Base-by-base conservation (phyloP, 2,888 invertebrate species). In the Leucoma salicis region DNA sequence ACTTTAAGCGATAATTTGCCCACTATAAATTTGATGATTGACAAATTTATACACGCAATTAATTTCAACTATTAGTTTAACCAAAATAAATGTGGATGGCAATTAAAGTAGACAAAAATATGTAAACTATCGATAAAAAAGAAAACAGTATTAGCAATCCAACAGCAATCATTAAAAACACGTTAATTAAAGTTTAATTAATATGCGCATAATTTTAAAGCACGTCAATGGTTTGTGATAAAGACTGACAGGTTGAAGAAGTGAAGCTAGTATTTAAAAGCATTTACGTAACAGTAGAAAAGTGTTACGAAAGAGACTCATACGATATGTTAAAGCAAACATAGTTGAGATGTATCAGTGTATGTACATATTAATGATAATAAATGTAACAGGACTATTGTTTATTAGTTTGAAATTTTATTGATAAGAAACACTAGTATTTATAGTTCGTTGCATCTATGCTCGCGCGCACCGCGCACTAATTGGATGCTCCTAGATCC, bases 131-230 rank as follows among this genome's bases (percentile, higher is more conserved):
- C 18, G 40, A 39, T 47, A 3, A 4, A 18, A 14, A 48, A 47
- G 42, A 42, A 15, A 29, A 51, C 31, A 10, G 35, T 34, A 15
- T 39, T 35, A 39, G 14, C 27, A 35, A 16, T 3, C 27, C 21
- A 39, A 46, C 54, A 44, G 47, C 32, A 42, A 25, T 13, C n/a
- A 36, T 43, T 27, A 54, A 42, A 18, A 40, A 14, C 31, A 7
- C 29, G 32, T 25, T 51, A 49, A 47, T 56, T 45, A 45, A 35
- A 16, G 12, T 1, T 31, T 39, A 31, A 33, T 37, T 40, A 42
- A 42, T 34, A 57, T 49, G 42, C 31, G 34, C 40, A 50, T 47
- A 39, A 31, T 39, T 16, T 15, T 1, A 2, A 34, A 35, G 11
- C 15, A 28, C 2, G 15, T 14, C 21, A 21, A 11, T 8, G 7